Evolutionary conservation across 2,888 invertebrate genomes (phyloP), one percentile per base, ranked within the genome.

Genomic region (Craniophora ligustri): DNA sequence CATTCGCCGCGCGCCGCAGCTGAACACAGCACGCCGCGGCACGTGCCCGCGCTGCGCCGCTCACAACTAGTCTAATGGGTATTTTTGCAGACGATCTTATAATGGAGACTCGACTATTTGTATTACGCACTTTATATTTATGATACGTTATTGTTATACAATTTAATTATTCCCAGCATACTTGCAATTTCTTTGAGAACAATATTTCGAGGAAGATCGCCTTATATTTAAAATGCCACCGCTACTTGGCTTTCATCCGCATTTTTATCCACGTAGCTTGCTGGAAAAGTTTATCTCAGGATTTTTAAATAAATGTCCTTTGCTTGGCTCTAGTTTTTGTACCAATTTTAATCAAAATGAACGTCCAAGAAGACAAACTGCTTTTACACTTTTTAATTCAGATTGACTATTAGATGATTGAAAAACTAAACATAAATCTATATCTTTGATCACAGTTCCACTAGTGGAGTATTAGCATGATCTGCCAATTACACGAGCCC

Each of bases 401-500:
- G n/a, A n/a, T n/a, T n/a, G n/a, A n/a, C n/a, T n/a, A n/a, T n/a
- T n/a, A n/a, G n/a, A n/a, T n/a, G n/a, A n/a, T n/a, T n/a, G n/a
- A n/a, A n/a, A n/a, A n/a, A n/a, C n/a, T n/a, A n/a, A n/a, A n/a
- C n/a, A n/a, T n/a, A n/a, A n/a, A n/a, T n/a, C n/a, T n/a, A n/a
- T n/a, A n/a, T n/a, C n/a, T n/a, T n/a, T n/a, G n/a, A n/a, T n/a
- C n/a, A n/a, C n/a, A n/a, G n/a, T n/a, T n/a, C 14, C 6, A n/a
- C 15, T 26, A n/a, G n/a, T 10, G 10, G 26, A 2, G 23, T 19
- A 64, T 57, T 41, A 58, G 13, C 36, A 45, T 50, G 21, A 19
- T 58, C 49, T 31, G 41, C 36, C 41, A 46, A 50, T 46, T 46
- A 13, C 51, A 50, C 60, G 38, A 45, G 30, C 41, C 44, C 42